These are phyloP conservation scores for Sinodicranocentrus sp. DNA, from an alignment of 2,888 invertebrate genomes.

Conservation along the genomic window DNA sequence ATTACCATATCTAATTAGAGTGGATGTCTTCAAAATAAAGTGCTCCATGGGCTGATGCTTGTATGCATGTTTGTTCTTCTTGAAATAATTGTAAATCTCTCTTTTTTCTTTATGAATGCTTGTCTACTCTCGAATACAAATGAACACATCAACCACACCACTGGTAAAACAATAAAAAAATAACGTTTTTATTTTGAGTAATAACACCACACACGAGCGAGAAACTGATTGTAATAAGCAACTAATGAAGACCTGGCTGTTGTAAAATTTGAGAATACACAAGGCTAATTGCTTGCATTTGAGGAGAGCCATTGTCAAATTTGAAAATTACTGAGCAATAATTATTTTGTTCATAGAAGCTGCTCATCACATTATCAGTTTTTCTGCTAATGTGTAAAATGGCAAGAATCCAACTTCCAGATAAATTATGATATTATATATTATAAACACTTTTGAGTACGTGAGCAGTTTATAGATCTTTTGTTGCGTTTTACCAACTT, in stretches of 20 bases:
- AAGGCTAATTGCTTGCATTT: too few relatives aligned
- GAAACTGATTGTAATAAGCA: too few relatives aligned
- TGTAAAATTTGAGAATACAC: too few relatives aligned
- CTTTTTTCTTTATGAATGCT: too few relatives aligned
- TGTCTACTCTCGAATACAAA: too few relatives aligned
- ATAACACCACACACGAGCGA: too few relatives aligned
- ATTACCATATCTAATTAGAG: conserved; percentile 46
- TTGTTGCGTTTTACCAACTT: conserved; percentile 24
- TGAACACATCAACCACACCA: too few relatives aligned
- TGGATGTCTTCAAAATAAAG: background rate
- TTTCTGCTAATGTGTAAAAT: conserved; percentile 30
- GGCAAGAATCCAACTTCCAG: conserved; percentile 53
- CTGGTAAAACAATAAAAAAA: background rate
- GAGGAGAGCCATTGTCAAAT: background rate
- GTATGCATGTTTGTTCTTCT: too few relatives aligned
- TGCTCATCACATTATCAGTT: too few relatives aligned
- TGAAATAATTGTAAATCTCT: too few relatives aligned
- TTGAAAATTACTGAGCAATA: conserved; percentile 9
- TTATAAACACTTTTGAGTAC: conserved; percentile 10
- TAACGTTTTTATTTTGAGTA: too few relatives aligned
- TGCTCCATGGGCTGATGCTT: background rate
- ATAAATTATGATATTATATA: background rate
- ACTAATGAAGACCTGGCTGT: too few relatives aligned
- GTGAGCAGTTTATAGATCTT: conserved; percentile 31
- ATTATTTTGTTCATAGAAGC: background rate